phyloP scores from a whole-genome alignment of 1,140 invertebrate species.

The Drosophila chauvacae region DNA sequence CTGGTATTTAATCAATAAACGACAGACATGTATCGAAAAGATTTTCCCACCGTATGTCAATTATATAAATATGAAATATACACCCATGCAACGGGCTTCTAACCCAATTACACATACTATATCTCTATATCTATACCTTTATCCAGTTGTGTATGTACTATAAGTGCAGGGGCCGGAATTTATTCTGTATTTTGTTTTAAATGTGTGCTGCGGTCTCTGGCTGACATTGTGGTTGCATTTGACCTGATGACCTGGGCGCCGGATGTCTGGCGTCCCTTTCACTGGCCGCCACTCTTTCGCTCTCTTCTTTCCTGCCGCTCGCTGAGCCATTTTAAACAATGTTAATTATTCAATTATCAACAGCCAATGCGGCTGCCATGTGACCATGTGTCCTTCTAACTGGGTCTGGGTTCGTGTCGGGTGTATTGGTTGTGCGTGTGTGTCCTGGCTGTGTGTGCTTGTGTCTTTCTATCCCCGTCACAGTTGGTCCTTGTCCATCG shows the following conservation, averaged over 20 bases:
- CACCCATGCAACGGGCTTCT: slow-evolving; percentile 17
- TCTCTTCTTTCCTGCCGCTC: slow-evolving; percentile 10
- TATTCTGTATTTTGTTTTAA: slow-evolving; percentile 31
- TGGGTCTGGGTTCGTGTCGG: slow-evolving; percentile 19
- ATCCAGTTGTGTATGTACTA: slow-evolving; percentile 2
- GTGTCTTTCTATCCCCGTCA: slow-evolving; percentile 31
- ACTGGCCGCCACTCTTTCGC: not conserved
- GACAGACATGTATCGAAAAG: slow-evolving; percentile 49
- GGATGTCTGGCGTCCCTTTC: slow-evolving; percentile 37
- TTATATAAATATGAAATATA: slow-evolving; percentile 63
- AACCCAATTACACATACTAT: slow-evolving; percentile 62
- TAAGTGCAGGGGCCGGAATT: slow-evolving; percentile 2
- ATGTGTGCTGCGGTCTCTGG: slow-evolving; percentile 53
- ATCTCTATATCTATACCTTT: slow-evolving; percentile 8
- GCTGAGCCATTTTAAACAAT: slow-evolving; percentile 74
- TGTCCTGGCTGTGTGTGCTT: slow-evolving; percentile 11
- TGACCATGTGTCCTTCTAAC: slow-evolving; percentile 56
- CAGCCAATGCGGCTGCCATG: slow-evolving; percentile 64
- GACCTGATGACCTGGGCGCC: slow-evolving; percentile 70
- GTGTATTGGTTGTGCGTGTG: slow-evolving; percentile 11
- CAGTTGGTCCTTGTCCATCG: slow-evolving; percentile 64
- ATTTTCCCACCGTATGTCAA: slow-evolving; percentile 77
- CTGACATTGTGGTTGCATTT: slow-evolving; percentile 81
- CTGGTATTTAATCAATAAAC: slow-evolving; percentile 70
- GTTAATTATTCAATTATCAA: slow-evolving; percentile 83